Evolutionary conservation across 2,797 vertebrate genomes (phyloP).

Genomic region (Bovichtus diacanthus): DNA sequence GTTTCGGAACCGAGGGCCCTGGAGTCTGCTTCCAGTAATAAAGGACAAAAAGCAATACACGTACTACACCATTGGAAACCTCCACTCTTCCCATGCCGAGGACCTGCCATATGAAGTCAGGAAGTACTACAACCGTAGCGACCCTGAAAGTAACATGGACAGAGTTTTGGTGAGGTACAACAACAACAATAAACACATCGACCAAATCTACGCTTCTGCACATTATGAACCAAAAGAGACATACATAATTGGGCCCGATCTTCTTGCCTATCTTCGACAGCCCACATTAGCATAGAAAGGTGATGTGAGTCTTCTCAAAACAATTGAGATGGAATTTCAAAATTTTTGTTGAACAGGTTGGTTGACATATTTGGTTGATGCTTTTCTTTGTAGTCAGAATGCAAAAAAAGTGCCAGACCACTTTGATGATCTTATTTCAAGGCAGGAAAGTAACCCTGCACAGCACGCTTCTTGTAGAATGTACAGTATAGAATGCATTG

Average conservation of each 20-base stretch:
- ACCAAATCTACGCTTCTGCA: constrained; percentile 74
- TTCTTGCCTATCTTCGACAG: constrained; percentile 69
- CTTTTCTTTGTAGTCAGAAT: constrained; percentile 13
- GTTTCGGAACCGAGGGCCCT: constrained; percentile 53
- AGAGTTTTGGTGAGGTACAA: constrained; percentile 80
- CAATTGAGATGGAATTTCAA: background rate
- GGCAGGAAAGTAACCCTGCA: background rate
- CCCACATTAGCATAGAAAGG: background rate
- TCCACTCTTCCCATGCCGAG: constrained; percentile 59
- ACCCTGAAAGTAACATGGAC: constrained; percentile 79
- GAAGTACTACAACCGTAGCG: constrained; percentile 68
- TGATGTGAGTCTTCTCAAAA: background rate
- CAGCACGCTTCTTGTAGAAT: background rate
- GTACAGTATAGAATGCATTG: background rate
- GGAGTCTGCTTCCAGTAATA: constrained; percentile 72
- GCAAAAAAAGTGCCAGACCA: background rate
- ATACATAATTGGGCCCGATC: constrained; percentile 66
- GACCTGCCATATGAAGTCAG: constrained; percentile 77
- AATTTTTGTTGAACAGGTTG: background rate
- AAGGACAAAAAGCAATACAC: constrained; percentile 48
- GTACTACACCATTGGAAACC: constrained; percentile 82
- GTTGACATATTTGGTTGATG: constrained; percentile 1
- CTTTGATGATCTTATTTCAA: constrained; percentile 6
- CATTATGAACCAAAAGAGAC: constrained; percentile 76
- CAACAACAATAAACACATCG: constrained; percentile 71